Conservation (phyloP, 1,140 invertebrate species). For the Papilio helenus region DNA sequence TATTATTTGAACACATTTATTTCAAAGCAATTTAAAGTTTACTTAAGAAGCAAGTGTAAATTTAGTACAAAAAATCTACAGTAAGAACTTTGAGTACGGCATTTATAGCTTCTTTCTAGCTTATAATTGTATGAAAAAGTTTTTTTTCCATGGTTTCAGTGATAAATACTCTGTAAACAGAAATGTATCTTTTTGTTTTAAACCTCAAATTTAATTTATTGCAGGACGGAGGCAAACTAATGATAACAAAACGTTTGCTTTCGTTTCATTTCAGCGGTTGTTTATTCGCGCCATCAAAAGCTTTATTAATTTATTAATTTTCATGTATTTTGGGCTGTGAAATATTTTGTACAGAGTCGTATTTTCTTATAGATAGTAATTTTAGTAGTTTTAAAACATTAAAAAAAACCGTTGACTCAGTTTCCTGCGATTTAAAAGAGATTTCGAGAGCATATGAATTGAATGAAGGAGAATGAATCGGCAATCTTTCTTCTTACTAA, state of each 20-base stretch:
- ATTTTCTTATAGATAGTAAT: too few species aligned
- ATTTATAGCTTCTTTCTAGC: too few species aligned
- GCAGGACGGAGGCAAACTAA: slow-evolving; percentile 10
- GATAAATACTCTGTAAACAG: slow-evolving; percentile 14
- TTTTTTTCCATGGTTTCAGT: neutral
- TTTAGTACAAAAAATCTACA: too few species aligned
- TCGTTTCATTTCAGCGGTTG: slow-evolving; percentile 1
- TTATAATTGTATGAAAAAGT: neutral
- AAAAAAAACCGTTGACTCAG: neutral
- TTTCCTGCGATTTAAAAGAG: neutral
- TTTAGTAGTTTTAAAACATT: neutral
- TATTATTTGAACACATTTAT: neutral
- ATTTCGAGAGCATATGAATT: neutral
- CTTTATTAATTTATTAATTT: slow-evolving; percentile 3
- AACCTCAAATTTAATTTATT: slow-evolving; percentile 1
- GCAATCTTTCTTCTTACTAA: too few species aligned
- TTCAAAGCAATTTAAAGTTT: neutral
- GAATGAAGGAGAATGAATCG: too few species aligned
- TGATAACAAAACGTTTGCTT: slow-evolving; percentile 11
- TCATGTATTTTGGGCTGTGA: neutral
- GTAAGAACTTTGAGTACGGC: too few species aligned
- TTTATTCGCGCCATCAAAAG: neutral
- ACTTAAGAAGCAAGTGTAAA: neutral
- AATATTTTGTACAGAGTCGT: neutral
- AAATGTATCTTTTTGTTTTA: neutral